These are phyloP conservation scores for Therioaphis trifolii DNA, from an alignment of 2,888 invertebrate species.

Conservation along the genomic window DNA sequence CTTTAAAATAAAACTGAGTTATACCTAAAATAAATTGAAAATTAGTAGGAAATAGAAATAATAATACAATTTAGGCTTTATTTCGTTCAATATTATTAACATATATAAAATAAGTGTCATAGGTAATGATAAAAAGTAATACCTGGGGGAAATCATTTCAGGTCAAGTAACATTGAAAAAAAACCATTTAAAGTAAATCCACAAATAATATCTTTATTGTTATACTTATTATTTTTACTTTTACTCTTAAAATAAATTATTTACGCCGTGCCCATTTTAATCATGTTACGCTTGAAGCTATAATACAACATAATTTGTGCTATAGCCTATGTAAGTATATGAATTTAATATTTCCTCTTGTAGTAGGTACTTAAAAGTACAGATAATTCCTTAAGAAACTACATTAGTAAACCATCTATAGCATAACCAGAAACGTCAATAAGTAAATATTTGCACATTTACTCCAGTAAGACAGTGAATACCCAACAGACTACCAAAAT, in stretches of 20 bases:
- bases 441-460: slow-evolving; percentile 29
- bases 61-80: no score
- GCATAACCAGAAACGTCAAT: slow-evolving; percentile 12
- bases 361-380: not conserved
- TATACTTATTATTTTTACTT: not conserved
- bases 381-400: not conserved
- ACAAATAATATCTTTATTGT: not conserved
- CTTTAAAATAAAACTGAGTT: no score
- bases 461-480: slow-evolving; percentile 4
- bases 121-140: not conserved
- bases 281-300: slow-evolving; percentile 6
- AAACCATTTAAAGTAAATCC: not conserved
- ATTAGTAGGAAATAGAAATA: no score
- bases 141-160: not conserved
- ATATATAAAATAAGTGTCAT: no score
- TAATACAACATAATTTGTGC: no score
- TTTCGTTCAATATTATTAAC: no score
- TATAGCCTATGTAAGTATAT: not conserved
- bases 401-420: not conserved
- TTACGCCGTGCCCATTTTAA: slow-evolving; percentile 5
- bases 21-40: no score
- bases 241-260: slow-evolving; percentile 18
- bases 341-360: not conserved
- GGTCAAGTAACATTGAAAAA: not conserved
- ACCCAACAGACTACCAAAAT: slow-evolving; percentile 9